phyloP scores from a whole-genome alignment of 2,113 vertebrate genomes.

The Myiozetetes cayanensis region DNA sequence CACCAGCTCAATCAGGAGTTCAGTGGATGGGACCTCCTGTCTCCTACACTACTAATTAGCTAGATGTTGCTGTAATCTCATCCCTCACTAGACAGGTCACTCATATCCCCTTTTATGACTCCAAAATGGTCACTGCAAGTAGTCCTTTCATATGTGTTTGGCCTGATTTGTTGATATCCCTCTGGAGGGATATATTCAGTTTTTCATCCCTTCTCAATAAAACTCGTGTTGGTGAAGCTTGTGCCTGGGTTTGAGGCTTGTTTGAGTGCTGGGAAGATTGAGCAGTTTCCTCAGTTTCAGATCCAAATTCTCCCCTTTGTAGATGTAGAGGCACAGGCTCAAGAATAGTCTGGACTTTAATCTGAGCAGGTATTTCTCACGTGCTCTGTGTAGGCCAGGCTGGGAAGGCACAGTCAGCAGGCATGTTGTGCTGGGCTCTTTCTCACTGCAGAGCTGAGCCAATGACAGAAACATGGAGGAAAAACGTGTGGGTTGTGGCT shows the following conservation, averaged over 20 bases:
- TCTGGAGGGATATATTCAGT: not conserved
- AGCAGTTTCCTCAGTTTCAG: not conserved
- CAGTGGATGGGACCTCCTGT: not conserved
- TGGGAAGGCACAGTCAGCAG: not conserved
- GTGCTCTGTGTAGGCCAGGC: not conserved
- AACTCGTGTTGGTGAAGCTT: not conserved
- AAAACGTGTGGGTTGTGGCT: not conserved
- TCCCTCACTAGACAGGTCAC: not conserved
- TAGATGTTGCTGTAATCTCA: not conserved
- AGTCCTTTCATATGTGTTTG: not conserved
- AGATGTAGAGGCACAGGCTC: not conserved
- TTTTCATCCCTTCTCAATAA: not conserved
- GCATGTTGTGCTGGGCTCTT: not conserved
- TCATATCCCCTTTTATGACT: not conserved
- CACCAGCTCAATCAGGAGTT: not conserved
- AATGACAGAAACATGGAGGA: not conserved
- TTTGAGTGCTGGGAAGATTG: not conserved
- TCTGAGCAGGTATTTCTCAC: not conserved
- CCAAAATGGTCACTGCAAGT: not conserved
- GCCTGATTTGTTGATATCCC: not conserved
- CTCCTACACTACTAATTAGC: not conserved
- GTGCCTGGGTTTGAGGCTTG: not conserved
- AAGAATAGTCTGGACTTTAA: not conserved
- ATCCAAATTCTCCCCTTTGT: not conserved
- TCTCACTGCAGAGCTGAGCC: not conserved